Evolutionary conservation across 2,113 vertebrate species (phyloP).

Genomic region (Ginglymostoma cirratum): DNA sequence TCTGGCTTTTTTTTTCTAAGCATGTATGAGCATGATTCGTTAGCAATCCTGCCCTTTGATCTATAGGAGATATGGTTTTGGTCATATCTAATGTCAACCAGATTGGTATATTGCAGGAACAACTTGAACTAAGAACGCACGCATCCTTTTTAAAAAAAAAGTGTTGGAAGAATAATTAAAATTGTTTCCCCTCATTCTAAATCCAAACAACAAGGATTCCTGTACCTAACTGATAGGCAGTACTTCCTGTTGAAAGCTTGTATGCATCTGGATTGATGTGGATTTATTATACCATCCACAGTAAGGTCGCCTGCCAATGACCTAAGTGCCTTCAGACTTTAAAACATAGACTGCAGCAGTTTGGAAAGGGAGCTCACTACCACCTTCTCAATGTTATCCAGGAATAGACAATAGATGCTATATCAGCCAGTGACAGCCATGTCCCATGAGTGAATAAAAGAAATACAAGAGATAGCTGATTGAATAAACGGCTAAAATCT

Average conservation of each 20-base stretch:
- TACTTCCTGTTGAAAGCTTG: background rate
- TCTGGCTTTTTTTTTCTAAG: background rate
- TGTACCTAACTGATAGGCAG: background rate
- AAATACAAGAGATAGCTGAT: background rate
- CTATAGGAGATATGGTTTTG: background rate
- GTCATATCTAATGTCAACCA: background rate
- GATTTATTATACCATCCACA: background rate
- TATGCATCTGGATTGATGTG: background rate
- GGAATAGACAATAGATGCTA: too few relatives aligned
- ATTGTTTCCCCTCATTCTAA: background rate
- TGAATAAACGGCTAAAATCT: background rate
- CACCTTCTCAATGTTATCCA: too few relatives aligned
- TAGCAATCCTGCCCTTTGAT: background rate
- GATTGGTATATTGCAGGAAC: background rate
- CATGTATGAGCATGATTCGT: background rate
- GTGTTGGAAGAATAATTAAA: background rate
- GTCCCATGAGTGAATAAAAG: too few relatives aligned
- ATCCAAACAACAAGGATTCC: background rate
- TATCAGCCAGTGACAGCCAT: too few relatives aligned
- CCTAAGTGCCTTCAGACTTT: background rate
- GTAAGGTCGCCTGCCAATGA: background rate
- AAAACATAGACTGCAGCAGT: too few relatives aligned
- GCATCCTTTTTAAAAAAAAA: background rate
- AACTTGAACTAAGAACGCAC: background rate
- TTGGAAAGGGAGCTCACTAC: too few relatives aligned